A percentile compares a stretch with the other conserved stretches of the same genome.
Evolutionary conservation across 1,140 invertebrate genomes (phyloP).

Genomic region (Hormaphis cornu): DNA sequence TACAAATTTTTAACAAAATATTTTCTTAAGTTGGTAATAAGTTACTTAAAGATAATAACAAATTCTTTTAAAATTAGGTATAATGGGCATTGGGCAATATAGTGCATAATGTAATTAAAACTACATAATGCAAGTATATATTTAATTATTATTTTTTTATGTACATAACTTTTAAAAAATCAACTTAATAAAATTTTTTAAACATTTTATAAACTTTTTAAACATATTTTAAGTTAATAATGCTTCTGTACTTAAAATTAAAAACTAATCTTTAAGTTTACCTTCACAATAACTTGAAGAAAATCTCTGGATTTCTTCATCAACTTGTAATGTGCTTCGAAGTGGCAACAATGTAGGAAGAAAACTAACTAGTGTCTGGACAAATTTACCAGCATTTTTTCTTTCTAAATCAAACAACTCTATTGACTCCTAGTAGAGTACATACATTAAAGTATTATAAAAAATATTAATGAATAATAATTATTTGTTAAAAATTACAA

Average conservation of each 20-base stretch:
- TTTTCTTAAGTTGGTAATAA: no score
- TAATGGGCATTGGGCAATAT: no score
- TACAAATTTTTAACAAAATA: no score
- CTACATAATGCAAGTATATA: no score
- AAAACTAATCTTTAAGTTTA: background rate
- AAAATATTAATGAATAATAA: background rate
- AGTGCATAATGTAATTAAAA: no score
- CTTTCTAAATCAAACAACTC: conserved; percentile 57
- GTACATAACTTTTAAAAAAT: background rate
- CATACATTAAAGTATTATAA: background rate
- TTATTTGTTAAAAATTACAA: background rate
- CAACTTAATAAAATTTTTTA: no score
- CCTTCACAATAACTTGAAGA: conserved; percentile 61
- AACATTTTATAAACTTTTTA: no score
- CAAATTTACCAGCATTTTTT: conserved; percentile 67
- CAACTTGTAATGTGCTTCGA: conserved; percentile 66
- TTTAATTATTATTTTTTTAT: no score
- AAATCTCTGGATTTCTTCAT: conserved; percentile 82
- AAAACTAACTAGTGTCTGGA: conserved; percentile 57
- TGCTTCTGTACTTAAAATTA: background rate
- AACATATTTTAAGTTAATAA: no score
- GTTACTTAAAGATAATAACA: no score
- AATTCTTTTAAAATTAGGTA: no score
- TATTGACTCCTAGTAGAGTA: conserved; percentile 3
- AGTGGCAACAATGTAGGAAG: conserved; percentile 62